Conservation (phyloP, 1,140 invertebrate genomes). For the Aphaenogaster ashmeadi region DNA sequence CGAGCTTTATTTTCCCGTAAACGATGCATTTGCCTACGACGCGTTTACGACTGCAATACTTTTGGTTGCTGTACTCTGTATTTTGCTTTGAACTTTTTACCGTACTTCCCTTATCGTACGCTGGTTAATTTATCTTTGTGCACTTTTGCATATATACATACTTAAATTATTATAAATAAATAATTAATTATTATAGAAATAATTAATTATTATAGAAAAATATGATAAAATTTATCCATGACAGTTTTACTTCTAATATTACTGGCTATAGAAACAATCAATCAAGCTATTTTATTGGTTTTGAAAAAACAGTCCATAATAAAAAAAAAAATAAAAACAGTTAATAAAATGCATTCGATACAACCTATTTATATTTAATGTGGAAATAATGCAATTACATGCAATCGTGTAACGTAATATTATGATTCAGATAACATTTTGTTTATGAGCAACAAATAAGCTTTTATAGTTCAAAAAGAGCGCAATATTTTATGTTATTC, state of each 20-base stretch:
- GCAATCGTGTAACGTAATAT: conserved; percentile 17
- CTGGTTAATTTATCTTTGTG: neutral
- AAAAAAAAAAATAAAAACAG: neutral
- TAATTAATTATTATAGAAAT: neutral
- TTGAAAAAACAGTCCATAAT: neutral
- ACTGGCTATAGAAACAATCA: neutral
- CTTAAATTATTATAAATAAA: conserved; percentile 1
- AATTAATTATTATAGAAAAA: neutral
- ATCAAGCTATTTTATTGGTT: neutral
- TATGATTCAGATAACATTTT: conserved; percentile 29
- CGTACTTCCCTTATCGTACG: neutral
- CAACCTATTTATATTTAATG: too few species aligned
- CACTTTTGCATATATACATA: neutral
- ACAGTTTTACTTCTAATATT: neutral
- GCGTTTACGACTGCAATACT: conserved; percentile 2
- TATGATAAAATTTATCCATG: neutral
- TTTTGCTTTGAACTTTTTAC: neutral
- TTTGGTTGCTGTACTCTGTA: neutral
- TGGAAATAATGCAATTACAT: neutral
- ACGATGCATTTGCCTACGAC: conserved; percentile 31
- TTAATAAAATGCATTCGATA: conserved; percentile 3
- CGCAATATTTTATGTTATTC: neutral
- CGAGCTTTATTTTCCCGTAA: conserved; percentile 2
- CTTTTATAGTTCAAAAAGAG: neutral
- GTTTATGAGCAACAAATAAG: neutral